Percentiles rank a stretch among this genome's conserved stretches.
Conservation (phyloP, 92 coral and sea anemone species). For the Zoanthus solanderi region DNA sequence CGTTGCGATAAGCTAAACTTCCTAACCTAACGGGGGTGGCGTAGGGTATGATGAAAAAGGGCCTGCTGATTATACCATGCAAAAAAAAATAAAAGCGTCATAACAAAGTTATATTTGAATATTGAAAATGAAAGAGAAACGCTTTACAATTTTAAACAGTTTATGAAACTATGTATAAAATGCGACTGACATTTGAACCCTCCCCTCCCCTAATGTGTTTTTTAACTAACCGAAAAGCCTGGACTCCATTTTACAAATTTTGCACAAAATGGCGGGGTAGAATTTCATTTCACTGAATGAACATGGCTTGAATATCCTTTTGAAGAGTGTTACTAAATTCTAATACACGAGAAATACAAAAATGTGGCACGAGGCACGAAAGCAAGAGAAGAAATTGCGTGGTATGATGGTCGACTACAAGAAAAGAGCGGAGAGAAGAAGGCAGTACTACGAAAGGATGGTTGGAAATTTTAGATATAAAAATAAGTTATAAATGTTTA, state of each 20-base stretch:
- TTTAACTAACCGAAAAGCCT: not conserved
- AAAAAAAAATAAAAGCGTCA: too few species aligned
- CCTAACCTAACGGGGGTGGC: not conserved
- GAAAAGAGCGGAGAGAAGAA: slow-evolving; percentile 91
- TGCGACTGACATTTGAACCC: not conserved
- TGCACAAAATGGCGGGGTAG: slow-evolving; percentile 30
- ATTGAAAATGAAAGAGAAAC: not conserved
- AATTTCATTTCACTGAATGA: not conserved
- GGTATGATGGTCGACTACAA: slow-evolving; percentile 99
- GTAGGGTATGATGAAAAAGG: not conserved
- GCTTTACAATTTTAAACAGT: not conserved
- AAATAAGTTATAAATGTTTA: too few species aligned
- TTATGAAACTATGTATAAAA: not conserved
- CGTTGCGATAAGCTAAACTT: slow-evolving; percentile 6
- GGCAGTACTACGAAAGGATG: slow-evolving; percentile 96
- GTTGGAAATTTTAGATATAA: slow-evolving; percentile 56
- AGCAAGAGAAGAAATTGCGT: slow-evolving; percentile 89
- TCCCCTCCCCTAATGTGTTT: slow-evolving; percentile 1
- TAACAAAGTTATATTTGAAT: too few species aligned
- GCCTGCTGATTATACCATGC: not conserved
- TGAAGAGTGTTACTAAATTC: not conserved
- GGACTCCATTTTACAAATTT: not conserved
- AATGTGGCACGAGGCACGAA: slow-evolving; percentile 99
- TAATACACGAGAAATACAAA: slow-evolving; percentile 8
- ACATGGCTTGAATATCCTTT: not conserved